Conservation (phyloP, 2,888 invertebrate genomes). For the Matsumyia berberina region DNA sequence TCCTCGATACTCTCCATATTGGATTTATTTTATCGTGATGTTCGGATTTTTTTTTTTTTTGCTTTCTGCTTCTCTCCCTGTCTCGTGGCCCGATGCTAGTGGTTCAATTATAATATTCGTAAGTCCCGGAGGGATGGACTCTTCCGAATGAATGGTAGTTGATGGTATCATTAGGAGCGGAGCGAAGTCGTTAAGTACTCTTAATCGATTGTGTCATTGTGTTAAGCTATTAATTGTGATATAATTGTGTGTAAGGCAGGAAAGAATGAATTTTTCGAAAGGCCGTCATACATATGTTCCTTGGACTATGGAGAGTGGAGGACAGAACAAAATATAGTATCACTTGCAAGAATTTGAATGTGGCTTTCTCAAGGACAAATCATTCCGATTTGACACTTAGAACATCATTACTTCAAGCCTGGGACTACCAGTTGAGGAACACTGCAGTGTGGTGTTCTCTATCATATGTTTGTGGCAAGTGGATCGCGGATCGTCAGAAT, state of each 20-base stretch:
- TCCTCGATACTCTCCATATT: conserved; percentile 63
- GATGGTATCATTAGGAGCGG: conserved; percentile 65
- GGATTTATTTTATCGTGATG: conserved; percentile 69
- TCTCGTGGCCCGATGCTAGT: conserved; percentile 7
- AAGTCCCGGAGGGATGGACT: conserved; percentile 19
- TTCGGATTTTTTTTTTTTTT: conserved; percentile 36
- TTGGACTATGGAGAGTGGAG: neutral
- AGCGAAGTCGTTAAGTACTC: conserved; percentile 70
- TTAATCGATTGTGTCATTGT: conserved; percentile 73
- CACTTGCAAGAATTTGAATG: neutral
- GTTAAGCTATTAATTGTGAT: conserved; percentile 73
- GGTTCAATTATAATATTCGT: conserved; percentile 66
- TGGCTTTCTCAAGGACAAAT: neutral
- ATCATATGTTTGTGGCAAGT: no score
- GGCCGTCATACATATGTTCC: neutral
- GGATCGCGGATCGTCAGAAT: no score
- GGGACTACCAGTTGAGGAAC: no score
- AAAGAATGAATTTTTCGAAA: conserved; percentile 4
- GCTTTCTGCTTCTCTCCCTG: neutral
- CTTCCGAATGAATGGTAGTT: conserved; percentile 51
- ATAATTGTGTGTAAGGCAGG: conserved; percentile 45
- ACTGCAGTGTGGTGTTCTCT: no score
- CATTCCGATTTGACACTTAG: neutral
- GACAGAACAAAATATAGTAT: neutral
- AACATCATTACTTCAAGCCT: no score